phyloP scores from a whole-genome alignment of 1,140 invertebrate genomes.

The Oncopodura yosiiana region DNA sequence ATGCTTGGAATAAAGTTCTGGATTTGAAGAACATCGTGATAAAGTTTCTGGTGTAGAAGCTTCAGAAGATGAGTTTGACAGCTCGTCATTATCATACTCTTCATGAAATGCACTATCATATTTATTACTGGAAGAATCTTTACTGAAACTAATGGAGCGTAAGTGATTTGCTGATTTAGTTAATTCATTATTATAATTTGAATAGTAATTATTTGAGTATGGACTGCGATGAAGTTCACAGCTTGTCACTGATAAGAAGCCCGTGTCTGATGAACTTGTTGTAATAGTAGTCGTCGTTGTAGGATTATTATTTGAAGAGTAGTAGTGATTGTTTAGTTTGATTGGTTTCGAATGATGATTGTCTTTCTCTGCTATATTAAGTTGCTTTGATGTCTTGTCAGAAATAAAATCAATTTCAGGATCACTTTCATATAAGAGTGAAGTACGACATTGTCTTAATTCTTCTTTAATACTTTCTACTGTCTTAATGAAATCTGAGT shows the following conservation, averaged over 20 bases:
- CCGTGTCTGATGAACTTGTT: too few relatives aligned
- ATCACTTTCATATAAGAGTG: slow-evolving; percentile 9
- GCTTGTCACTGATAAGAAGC: too few relatives aligned
- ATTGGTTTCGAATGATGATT: too few relatives aligned
- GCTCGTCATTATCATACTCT: not conserved
- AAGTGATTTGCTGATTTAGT: too few relatives aligned
- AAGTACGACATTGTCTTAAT: slow-evolving; percentile 26
- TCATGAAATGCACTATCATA: not conserved
- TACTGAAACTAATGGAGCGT: too few relatives aligned
- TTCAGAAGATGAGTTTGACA: slow-evolving; percentile 3
- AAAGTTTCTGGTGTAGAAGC: slow-evolving; percentile 19
- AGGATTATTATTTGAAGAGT: too few relatives aligned
- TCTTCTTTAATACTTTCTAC: slow-evolving; percentile 33
- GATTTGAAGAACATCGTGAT: slow-evolving; percentile 30
- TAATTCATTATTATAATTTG: too few relatives aligned
- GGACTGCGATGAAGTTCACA: too few relatives aligned
- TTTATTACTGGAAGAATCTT: not conserved
- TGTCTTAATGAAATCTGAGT: slow-evolving; percentile 32
- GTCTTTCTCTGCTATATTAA: too few relatives aligned
- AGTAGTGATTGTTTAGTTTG: too few relatives aligned
- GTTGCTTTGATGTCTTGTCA: slow-evolving; percentile 8
- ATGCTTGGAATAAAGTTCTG: slow-evolving; percentile 20
- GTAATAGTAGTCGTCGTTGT: not conserved
- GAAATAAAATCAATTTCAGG: slow-evolving; percentile 22
- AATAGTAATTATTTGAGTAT: too few relatives aligned